Base-by-base conservation (phyloP, 2,113 vertebrate genomes). In the Rutilus rutilus region DNA sequence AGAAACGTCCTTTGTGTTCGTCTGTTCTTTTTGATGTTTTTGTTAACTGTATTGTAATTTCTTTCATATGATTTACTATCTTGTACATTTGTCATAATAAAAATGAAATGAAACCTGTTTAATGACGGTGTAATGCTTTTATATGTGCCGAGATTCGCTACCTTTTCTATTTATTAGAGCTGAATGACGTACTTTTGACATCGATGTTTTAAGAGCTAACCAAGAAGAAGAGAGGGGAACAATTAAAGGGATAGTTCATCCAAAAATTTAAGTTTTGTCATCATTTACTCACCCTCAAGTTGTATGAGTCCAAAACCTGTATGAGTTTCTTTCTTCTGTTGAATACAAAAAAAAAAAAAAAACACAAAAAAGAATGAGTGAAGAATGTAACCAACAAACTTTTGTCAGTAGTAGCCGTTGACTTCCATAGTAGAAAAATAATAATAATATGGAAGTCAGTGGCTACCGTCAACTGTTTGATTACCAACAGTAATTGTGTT, bases 31-130 rank as follows among this genome's bases (percentile, higher is more conserved):
- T 86, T 90, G 92, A 94, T 92, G 95, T 95, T 93, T 94, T 96
- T 95, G 94, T 96, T 96, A 96, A 95, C 93, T 92, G 94, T 96
- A 93, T 92, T 96, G 96, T 96, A 95, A 92, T 95, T 96, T 95
- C 94, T 97, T 97, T 97, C 96, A 93, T 96, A 97, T 96, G 93
- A 96, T 96, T 83, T 96, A 96, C 94, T 95, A 95, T 96, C 97
- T 97, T 97, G 96, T 98, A 96, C 96, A 96, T 97, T 95, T 98
- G 96, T 97, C 95, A 97, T 97, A 98, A 98, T 97, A 97, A 98
- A 97, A 69, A 54, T 14, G 15, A 52, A 83, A 65, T 69, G 27
- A 82, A 69, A 69, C 64, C 19, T 69, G 80, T 39, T 19, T 15
- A 78, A 60, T 39, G 54, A 60, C 2, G 6, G 90, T 89, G 93